Evolutionary conservation across 2,888 invertebrate species (phyloP).

Genomic region (Xanthorhoe designata): DNA sequence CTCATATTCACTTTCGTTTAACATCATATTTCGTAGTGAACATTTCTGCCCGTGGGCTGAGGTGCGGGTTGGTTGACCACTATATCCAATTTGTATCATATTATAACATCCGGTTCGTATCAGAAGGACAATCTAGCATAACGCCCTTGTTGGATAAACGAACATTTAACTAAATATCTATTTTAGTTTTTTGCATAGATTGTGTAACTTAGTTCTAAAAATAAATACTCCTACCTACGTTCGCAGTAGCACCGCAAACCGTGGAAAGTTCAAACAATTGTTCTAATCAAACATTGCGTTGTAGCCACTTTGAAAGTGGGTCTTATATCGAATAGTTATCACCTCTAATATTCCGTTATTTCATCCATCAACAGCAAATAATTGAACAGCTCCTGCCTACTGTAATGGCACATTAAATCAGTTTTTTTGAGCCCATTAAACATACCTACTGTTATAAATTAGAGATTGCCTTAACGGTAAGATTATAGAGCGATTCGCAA

Average conservation of each 20-base stretch:
- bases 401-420: neutral
- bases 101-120: too few relatives aligned
- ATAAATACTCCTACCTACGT: neutral
- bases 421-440: neutral
- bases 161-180: too few relatives aligned
- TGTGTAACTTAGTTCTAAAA: too few relatives aligned
- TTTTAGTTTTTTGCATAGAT: too few relatives aligned
- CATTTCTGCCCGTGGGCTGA: too few relatives aligned
- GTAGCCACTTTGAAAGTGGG: conserved; percentile 24
- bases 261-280: conserved; percentile 26
- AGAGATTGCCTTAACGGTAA: neutral
- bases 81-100: too few relatives aligned
- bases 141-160: too few relatives aligned
- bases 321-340: conserved; percentile 24
- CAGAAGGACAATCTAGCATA: too few relatives aligned
- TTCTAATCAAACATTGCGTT: conserved; percentile 29
- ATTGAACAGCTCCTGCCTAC: neutral
- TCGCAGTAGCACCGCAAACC: conserved; percentile 17
- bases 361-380: conserved; percentile 9
- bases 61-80: too few relatives aligned
- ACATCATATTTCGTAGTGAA: too few relatives aligned
- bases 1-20: too few relatives aligned
- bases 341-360: conserved; percentile 19
- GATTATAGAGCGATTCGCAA: neutral
- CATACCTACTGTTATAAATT: too few relatives aligned